Base-by-base conservation (phyloP, 2,888 invertebrate genomes). In the Mechanitis mazaeus region DNA sequence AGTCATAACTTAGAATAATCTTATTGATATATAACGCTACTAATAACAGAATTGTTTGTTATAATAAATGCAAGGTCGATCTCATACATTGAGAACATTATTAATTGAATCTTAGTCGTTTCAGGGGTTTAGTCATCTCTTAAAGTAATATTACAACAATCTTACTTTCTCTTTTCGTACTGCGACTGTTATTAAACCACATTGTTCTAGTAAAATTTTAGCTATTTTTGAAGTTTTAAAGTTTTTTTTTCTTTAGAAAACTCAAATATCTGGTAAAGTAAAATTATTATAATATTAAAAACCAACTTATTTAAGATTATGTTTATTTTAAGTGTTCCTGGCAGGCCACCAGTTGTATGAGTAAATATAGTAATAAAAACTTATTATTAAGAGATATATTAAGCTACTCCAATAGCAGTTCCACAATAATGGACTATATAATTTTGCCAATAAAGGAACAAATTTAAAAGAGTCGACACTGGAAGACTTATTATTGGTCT, bases 1-100 rank as follows among this genome's bases (percentile, higher is more conserved):
- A 84, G 83, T 85, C 84, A 68, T 74, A 75, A 75, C 74, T 70
- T 72, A 72, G 59, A 58, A 61, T 61, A 57, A 73, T 55, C 53
- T 62, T 71, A 72, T 76, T 72, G 9, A 76, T 70, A 69, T 71
- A 69, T 59, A 54, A 56, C 47, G 46, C 58, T 66, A 62, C 60
- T 45, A 54, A 7, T 56, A 47, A 61, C 31, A 63, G 46, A 20
- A 20, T 33, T 6, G 7, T 33, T 57, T 9, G 45, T 31, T 54
- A 55, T 6, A 33, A 56, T 60, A 63, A 63, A 66, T 66, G 65
- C 59, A 59, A 56, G 45, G 46, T 45, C 54, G 50, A 56, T 56
- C 55, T 54, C 55, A 47, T 2, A 28, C 28, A 47, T 6, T 47
- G 20, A 35, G 31, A 9, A 33, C 54, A 54, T 28, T 6, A 31